Percentiles rank a stretch among this genome's conserved stretches.
phyloP scores from a whole-genome alignment of 2,888 invertebrate species.

The Apamea epomidion region DNA sequence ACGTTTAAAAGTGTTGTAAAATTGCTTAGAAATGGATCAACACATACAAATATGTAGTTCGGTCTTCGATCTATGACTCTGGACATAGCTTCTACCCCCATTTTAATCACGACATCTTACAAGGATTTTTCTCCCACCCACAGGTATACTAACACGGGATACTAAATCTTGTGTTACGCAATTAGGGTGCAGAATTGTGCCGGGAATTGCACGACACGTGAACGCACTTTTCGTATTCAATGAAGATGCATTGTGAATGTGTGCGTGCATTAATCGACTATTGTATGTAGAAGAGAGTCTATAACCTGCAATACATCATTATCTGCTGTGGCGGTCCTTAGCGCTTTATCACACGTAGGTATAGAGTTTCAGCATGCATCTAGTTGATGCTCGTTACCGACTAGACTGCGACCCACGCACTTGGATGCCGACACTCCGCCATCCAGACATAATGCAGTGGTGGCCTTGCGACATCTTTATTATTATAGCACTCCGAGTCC shows the following conservation, averaged over 20 bases:
- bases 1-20: not conserved
- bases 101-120: not conserved
- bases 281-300: not conserved
- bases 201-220: not conserved
- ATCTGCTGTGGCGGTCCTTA: not conserved
- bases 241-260: not conserved
- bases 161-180: too few relatives aligned
- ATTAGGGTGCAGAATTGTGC: not conserved
- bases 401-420: conserved; percentile 63
- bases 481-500: conserved; percentile 55
- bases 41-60: not conserved
- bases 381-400: conserved; percentile 54
- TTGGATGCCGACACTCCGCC: conserved; percentile 59
- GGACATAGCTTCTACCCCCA: not conserved
- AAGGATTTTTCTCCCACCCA: too few relatives aligned
- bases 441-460: conserved; percentile 66
- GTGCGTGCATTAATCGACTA: not conserved
- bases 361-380: conserved; percentile 56
- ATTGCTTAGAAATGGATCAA: not conserved
- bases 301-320: not conserved
- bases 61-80: not conserved
- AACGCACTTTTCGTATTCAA: not conserved
- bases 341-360: conserved; percentile 33
- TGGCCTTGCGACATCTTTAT: conserved; percentile 64
- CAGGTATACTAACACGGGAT: not conserved